Percentiles rank a stretch among this genome's conserved stretches.
phyloP scores from a whole-genome alignment of 2,888 invertebrate species.

The Synergus umbraculus region DNA sequence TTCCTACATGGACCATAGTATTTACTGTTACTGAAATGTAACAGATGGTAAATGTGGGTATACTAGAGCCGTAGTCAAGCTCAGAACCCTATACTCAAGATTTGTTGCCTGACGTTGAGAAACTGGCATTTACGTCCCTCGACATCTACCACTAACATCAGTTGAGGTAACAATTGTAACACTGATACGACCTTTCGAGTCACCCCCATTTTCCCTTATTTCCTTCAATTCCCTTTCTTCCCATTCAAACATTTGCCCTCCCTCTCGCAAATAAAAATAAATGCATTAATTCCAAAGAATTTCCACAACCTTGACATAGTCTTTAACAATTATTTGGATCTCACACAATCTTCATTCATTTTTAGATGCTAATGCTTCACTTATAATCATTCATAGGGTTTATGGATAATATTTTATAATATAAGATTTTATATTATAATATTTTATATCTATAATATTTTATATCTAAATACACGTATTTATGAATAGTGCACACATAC shows the following conservation, averaged over 20 bases:
- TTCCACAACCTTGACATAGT: too few relatives aligned
- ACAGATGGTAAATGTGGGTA: constrained; percentile 21
- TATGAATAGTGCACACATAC: background rate
- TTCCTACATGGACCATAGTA: background rate
- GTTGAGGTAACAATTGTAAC: constrained; percentile 25
- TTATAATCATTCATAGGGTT: background rate
- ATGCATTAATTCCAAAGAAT: background rate
- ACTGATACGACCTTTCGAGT: background rate
- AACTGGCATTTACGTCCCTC: constrained; percentile 30
- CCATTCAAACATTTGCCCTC: constrained; percentile 2
- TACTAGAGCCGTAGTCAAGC: background rate
- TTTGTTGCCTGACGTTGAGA: constrained; percentile 44
- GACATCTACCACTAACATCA: constrained; percentile 21
- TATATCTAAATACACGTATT: background rate
- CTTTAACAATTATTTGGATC: background rate
- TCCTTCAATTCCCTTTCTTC: background rate
- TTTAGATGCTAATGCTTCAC: too few relatives aligned
- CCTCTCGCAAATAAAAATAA: constrained; percentile 6
- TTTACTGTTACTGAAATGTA: background rate
- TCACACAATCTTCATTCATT: background rate
- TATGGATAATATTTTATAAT: background rate
- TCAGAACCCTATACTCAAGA: constrained; percentile 8
- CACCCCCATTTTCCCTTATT: background rate
- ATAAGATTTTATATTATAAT: background rate
- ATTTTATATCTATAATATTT: background rate